These are phyloP conservation scores for Oegoconia quadripuncta DNA, from an alignment of 2,888 invertebrate species.

Conservation along the genomic window DNA sequence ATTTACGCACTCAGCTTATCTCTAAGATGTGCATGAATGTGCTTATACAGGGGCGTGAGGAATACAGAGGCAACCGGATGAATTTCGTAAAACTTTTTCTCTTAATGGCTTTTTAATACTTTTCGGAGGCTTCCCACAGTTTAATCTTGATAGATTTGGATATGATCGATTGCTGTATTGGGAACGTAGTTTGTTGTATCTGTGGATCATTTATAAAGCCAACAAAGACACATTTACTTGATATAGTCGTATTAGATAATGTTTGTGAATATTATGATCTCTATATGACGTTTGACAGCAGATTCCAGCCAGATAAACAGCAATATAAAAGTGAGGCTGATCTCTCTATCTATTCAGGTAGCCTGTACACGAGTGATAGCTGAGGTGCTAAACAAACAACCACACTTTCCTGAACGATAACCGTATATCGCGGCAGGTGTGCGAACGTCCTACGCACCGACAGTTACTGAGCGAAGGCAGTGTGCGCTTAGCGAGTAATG, in stretches of 20 bases:
- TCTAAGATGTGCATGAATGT: conserved; percentile 14
- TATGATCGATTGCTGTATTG: conserved; percentile 39
- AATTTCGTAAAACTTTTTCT: conserved; percentile 37
- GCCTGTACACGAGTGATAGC: conserved; percentile 8
- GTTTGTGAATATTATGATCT: neutral
- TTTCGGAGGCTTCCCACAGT: conserved; percentile 34
- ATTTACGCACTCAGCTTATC: conserved; percentile 48
- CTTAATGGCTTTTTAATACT: conserved; percentile 69
- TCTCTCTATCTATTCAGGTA: neutral
- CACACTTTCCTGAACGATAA: conserved; percentile 15
- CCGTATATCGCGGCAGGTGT: conserved; percentile 26
- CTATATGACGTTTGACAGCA: neutral
- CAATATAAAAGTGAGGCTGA: neutral
- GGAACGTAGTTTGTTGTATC: neutral
- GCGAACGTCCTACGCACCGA: conserved; percentile 8
- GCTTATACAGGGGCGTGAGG: conserved; percentile 5
- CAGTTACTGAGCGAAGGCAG: too few species aligned
- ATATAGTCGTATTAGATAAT: too few species aligned
- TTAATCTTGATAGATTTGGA: conserved; percentile 30
- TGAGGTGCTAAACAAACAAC: conserved; percentile 9
- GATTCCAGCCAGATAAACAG: neutral
- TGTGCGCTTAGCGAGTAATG: too few species aligned
- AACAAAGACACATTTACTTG: neutral
- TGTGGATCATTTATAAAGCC: neutral
- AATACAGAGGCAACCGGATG: conserved; percentile 25